Percentiles rank a stretch among this genome's conserved stretches.
phyloP scores from a whole-genome alignment of 2,888 invertebrate genomes.

The Drosophila pegasa region DNA sequence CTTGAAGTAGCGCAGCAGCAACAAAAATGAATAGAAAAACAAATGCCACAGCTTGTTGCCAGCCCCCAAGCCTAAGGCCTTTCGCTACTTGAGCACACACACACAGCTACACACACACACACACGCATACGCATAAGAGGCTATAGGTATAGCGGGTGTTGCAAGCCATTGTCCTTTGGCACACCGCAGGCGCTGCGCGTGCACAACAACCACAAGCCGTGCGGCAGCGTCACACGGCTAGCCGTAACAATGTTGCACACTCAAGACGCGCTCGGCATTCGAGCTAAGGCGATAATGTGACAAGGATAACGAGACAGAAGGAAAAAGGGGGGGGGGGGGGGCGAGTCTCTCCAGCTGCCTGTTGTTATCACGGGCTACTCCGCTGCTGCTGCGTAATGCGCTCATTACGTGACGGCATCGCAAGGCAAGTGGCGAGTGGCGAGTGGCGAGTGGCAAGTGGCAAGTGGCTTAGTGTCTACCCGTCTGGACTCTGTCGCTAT shows the following conservation, averaged over 20 bases:
- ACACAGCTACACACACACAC: slow-evolving; percentile 20
- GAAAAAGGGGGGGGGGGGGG: not conserved
- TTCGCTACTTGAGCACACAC: slow-evolving; percentile 77
- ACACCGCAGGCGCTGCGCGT: slow-evolving; percentile 69
- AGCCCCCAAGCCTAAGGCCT: slow-evolving; percentile 62
- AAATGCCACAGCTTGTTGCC: slow-evolving; percentile 61
- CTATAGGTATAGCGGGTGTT: slow-evolving; percentile 18
- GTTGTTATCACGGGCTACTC: slow-evolving; percentile 60
- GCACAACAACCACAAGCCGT: slow-evolving; percentile 62
- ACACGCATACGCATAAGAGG: slow-evolving; percentile 15
- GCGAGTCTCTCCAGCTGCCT: slow-evolving; percentile 38
- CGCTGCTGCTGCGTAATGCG: slow-evolving; percentile 68
- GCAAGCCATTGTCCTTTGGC: slow-evolving; percentile 63
- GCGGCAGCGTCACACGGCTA: slow-evolving; percentile 45
- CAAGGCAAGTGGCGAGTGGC: slow-evolving; percentile 54
- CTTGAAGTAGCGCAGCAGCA: slow-evolving; percentile 54
- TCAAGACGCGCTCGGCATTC: slow-evolving; percentile 72
- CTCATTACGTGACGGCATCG: slow-evolving; percentile 77
- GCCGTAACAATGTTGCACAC: slow-evolving; percentile 76
- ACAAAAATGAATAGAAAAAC: slow-evolving; percentile 33
- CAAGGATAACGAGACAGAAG: slow-evolving; percentile 75
- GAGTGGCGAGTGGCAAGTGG: slow-evolving; percentile 32
- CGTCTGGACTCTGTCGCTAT: slow-evolving; percentile 10
- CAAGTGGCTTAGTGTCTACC: slow-evolving; percentile 47
- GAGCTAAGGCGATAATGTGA: slow-evolving; percentile 79